Evolutionary conservation across 2,797 vertebrate genomes (phyloP).

Genomic region (Mormyrops attenuatus): DNA sequence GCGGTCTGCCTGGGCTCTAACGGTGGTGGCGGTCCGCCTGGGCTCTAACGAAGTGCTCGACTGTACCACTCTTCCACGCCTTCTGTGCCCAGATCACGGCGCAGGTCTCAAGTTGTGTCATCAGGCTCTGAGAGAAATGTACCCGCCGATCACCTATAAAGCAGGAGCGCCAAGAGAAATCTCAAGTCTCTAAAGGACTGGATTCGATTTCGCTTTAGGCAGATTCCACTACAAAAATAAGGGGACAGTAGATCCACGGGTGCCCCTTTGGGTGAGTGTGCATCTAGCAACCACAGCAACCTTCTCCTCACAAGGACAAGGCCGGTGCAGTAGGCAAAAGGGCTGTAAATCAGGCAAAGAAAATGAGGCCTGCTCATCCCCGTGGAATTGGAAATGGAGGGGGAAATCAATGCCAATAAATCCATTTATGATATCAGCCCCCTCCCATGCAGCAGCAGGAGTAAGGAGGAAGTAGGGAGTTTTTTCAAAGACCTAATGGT

Average conservation of each 20-base stretch:
- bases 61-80: not conserved
- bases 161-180: not conserved
- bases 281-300: not conserved
- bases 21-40: not conserved
- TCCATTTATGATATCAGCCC: not conserved
- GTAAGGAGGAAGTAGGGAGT: not conserved
- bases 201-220: not conserved
- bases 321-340: not conserved
- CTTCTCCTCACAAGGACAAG: not conserved
- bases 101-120: not conserved
- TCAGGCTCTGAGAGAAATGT: not conserved
- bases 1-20: too few relatives aligned
- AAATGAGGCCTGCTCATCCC: not conserved
- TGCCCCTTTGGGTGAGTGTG: not conserved
- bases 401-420: slow-evolving; percentile 1
- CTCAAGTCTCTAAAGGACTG: not conserved
- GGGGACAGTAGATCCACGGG: not conserved
- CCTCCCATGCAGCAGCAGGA: not conserved
- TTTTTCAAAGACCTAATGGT: not conserved
- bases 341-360: not conserved
- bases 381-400: not conserved
- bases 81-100: not conserved
- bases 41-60: not conserved
- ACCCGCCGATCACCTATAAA: not conserved
- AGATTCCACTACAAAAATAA: not conserved